Conservation (phyloP, 2,888 invertebrate species). For the Yponomeuta malinellus region DNA sequence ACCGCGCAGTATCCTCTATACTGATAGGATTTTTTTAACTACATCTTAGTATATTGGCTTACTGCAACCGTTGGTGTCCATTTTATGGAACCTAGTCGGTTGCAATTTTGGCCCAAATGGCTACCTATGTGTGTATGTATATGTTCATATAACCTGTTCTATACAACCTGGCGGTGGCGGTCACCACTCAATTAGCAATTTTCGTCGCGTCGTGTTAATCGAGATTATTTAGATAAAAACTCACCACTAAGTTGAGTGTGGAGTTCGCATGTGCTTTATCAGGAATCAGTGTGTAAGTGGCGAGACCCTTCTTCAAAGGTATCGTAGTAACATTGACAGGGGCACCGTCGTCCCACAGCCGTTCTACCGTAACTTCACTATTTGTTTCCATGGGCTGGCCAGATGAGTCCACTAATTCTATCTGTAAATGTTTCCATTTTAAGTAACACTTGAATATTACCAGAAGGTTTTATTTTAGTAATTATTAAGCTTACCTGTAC, state of each 20-base stretch:
- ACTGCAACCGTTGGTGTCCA: too few relatives aligned
- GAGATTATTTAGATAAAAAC: constrained; percentile 13
- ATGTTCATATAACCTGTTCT: too few relatives aligned
- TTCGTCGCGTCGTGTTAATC: neutral
- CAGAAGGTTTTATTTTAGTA: neutral
- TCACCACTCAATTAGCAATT: neutral
- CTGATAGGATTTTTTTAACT: too few relatives aligned
- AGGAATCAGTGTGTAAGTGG: constrained; percentile 49
- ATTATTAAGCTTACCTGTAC: constrained; percentile 77
- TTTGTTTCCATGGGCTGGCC: constrained; percentile 46
- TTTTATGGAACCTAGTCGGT: too few relatives aligned
- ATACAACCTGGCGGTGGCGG: too few relatives aligned
- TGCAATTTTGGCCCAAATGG: too few relatives aligned
- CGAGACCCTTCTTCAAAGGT: constrained; percentile 45
- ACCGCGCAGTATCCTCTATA: too few relatives aligned
- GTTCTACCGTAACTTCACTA: constrained; percentile 54
- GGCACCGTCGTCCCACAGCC: constrained; percentile 65
- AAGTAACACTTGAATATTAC: neutral
- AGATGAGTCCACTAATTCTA: constrained; percentile 56
- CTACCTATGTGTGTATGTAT: too few relatives aligned
- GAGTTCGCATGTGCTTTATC: constrained; percentile 72
- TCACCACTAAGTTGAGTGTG: constrained; percentile 83
- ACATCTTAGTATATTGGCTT: too few relatives aligned
- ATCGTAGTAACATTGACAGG: constrained; percentile 53
- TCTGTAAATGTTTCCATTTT: constrained; percentile 28